phyloP scores from a whole-genome alignment of 2,113 vertebrate species.

The Ancistrus triradiatus region DNA sequence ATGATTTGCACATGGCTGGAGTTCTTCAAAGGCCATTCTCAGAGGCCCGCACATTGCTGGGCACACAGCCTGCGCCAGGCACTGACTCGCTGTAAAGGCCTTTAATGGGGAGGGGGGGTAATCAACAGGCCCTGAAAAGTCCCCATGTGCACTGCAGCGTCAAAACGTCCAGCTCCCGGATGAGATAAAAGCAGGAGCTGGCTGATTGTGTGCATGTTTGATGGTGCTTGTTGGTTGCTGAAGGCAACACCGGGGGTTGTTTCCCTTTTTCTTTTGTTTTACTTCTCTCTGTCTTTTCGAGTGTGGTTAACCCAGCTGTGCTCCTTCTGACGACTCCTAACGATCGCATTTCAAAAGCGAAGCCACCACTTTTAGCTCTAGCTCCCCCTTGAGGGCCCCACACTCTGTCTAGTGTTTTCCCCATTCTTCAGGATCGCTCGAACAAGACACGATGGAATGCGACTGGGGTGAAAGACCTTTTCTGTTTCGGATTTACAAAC shows the following conservation, averaged over 20 bases:
- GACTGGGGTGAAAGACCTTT: too few relatives aligned
- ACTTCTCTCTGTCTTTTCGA: constrained; percentile 8
- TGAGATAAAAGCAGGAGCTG: background rate
- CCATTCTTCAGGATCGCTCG: too few relatives aligned
- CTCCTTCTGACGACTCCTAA: constrained; percentile 19
- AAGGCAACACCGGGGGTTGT: constrained; percentile 12
- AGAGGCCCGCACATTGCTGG: constrained; percentile 7
- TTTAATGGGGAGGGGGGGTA: constrained; percentile 1
- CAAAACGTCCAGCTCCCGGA: background rate
- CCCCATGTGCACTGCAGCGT: background rate
- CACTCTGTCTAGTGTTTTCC: constrained; percentile 29
- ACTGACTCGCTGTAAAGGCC: constrained; percentile 8
- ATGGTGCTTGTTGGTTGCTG: constrained; percentile 10
- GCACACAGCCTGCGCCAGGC: constrained; percentile 7
- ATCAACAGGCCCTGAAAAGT: constrained; percentile 5
- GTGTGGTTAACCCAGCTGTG: constrained; percentile 39
- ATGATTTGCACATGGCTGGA: constrained; percentile 8
- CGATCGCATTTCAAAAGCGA: constrained; percentile 26
- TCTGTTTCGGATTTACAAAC: too few relatives aligned
- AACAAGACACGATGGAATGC: too few relatives aligned
- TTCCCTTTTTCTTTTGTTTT: constrained; percentile 33
- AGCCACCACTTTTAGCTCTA: constrained; percentile 43
- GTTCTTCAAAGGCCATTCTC: constrained; percentile 24
- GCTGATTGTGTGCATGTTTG: background rate
- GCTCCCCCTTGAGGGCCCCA: constrained; percentile 33